Evolutionary conservation across 2,797 vertebrate species (phyloP).

Genomic region (Hypotaenidia philippensis): DNA sequence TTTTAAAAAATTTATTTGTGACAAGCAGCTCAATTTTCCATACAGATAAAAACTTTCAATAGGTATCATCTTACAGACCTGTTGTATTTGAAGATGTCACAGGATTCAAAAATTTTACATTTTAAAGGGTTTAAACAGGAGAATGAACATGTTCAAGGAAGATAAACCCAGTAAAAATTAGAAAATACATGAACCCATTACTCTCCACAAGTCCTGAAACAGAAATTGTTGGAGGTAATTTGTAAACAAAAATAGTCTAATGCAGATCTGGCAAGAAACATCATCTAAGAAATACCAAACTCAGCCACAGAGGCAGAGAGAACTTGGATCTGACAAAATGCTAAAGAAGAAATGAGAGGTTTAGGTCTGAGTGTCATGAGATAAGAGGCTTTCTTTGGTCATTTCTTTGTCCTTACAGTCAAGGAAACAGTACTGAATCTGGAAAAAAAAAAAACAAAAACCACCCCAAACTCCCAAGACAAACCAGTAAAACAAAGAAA

Average conservation of each 20-base stretch:
- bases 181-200: not conserved
- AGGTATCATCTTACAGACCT: not conserved
- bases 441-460: not conserved
- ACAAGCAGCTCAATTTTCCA: not conserved
- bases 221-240: not conserved
- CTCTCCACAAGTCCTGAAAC: not conserved
- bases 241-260: not conserved
- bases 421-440: not conserved
- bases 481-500: not conserved
- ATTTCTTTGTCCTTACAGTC: not conserved
- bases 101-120: not conserved
- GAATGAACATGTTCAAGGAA: not conserved
- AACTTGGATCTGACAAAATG: not conserved
- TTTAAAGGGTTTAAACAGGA: not conserved
- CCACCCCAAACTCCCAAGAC: rapidly evolving
- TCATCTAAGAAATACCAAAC: not conserved
- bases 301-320: not conserved
- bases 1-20: not conserved
- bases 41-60: not conserved
- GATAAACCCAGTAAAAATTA: not conserved
- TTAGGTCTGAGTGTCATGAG: not conserved
- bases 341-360: not conserved
- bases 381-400: not conserved
- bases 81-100: not conserved
- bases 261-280: not conserved